Evolutionary conservation across 2,888 invertebrate genomes (phyloP).

Genomic region (Aporophyla lueneburgensis): DNA sequence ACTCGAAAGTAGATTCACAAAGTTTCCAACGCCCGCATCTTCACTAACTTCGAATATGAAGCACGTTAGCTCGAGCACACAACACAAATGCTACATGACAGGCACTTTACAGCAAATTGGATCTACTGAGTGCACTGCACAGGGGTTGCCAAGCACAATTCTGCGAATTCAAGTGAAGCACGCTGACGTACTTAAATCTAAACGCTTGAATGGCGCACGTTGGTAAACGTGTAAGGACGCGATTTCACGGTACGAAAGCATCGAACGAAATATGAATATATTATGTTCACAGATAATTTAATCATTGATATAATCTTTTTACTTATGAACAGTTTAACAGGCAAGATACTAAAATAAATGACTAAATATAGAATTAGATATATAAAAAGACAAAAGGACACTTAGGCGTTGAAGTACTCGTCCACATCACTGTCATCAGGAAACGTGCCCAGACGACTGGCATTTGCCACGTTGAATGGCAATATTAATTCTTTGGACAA

Average conservation of each 20-base stretch:
- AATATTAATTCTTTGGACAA: no score
- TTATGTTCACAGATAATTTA: background rate
- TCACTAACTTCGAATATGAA: conserved; percentile 51
- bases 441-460: no score
- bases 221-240: conserved; percentile 14
- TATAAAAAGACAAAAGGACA: no score
- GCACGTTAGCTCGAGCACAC: conserved; percentile 45
- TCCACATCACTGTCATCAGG: no score
- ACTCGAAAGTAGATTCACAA: conserved; percentile 18
- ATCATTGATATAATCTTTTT: no score
- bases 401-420: no score
- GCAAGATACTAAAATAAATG: no score
- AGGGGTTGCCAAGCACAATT: conserved; percentile 53
- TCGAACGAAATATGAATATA: conserved; percentile 6
- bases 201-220: conserved; percentile 51
- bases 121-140: conserved; percentile 61
- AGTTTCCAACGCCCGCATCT: conserved; percentile 29
- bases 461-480: no score
- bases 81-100: conserved; percentile 64
- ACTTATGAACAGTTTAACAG: no score
- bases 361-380: no score
- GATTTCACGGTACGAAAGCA: background rate
- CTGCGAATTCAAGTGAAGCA: conserved; percentile 42
- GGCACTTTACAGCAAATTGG: conserved; percentile 67
- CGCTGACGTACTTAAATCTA: conserved; percentile 50